Evolutionary conservation across 2,888 invertebrate species (phyloP), one percentile per base, ranked within the genome.

Genomic region (Chironomus tentans): DNA sequence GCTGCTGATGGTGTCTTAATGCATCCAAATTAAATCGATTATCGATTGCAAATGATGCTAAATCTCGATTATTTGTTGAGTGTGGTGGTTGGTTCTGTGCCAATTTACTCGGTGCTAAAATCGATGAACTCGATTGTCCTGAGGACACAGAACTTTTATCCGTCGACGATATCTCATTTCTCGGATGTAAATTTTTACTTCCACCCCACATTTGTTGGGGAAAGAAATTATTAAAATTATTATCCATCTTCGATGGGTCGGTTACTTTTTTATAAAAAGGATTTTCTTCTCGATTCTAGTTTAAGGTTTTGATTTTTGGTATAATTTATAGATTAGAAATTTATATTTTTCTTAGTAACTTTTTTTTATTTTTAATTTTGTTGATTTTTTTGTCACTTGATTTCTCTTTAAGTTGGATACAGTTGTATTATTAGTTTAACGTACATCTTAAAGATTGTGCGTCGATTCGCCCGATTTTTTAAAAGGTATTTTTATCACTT

Each of bases 11-110:
- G 7, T 76, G 70, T 65, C 76, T 46, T 21, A 77, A 70, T 28
- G 50, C 71, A 62, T 77, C 77, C 24, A 75, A 50, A 70, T 75
- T 70, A 22, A 70, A 38, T 68, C 77, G 77, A 75, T 68, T 77
- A 22, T 74, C 74, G 18, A 74, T 46, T 6, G 73, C 61, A 13
- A 61, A 24, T 12, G 72, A 24, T 38, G 38, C 38, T 56, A 28
- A n/a, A 61, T 72, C 72, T 24, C 72, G 62, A 46, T 73, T 73
- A 13, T 38, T 38, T 5, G 74, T 74, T 10, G 74, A 74, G n/a
- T 74, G 74, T 10, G 74, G 62, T 12, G 73, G 48, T 47, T 65
- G 74, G 7, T 61, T 12, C 46, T 74, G 74, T 28, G 68, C 74
- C 68, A 74, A 68, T 28, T 74, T 74, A 38, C 65, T 74, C 4